Evolutionary conservation across 2,888 invertebrate species (phyloP), one percentile per base, ranked within the genome.

Genomic region (Netelia inedita): DNA sequence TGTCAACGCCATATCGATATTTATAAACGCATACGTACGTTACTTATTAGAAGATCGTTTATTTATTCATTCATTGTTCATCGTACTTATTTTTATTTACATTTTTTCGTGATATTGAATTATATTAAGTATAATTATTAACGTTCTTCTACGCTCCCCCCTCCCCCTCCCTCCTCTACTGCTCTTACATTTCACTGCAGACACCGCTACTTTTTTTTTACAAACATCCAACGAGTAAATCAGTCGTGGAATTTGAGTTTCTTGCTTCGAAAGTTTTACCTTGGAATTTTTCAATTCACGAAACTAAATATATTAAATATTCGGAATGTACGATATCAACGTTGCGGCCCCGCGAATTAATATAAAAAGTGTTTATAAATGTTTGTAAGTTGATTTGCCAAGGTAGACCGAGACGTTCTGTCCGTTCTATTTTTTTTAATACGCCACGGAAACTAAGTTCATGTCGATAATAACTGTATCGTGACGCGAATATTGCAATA

Each of bases 391-490:
- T 81, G 85, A 84, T 89, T 88, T 87, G 87, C 86, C 81, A 79
- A 76, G 83, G 85, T 75, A 63, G 82, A 74, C 78, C 57, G 57
- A 43, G 74, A 65, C 35, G 63, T 59, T n/a, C 41, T 50, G 14
- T 75, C 72, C 57, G 5, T 65, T 68, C 55, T 43, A 72, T 79
- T 85, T 28, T 85, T 28, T 28, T 82, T 82, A 88, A 89, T 86
- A 87, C 88, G 87, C 88, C 87, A 90, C 89, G 16, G 68, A 57
- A 65, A 68, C 41, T 69, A 57, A 81, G 88, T 92, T 93, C 91
- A 91, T 91, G 92, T 92, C 92, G 91, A 93, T 93, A 93, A 92
- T 91, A 90, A 91, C 90, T 91, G 90, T 92, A 92, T 92, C 92
- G 92, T 92, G 92, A 92, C 92, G 90, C 86, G 89, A 86, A 89